Percentiles rank a stretch among this genome's conserved stretches.
phyloP scores from a whole-genome alignment of 2,888 invertebrate species.

The Drosophila pseudotalamancana region DNA sequence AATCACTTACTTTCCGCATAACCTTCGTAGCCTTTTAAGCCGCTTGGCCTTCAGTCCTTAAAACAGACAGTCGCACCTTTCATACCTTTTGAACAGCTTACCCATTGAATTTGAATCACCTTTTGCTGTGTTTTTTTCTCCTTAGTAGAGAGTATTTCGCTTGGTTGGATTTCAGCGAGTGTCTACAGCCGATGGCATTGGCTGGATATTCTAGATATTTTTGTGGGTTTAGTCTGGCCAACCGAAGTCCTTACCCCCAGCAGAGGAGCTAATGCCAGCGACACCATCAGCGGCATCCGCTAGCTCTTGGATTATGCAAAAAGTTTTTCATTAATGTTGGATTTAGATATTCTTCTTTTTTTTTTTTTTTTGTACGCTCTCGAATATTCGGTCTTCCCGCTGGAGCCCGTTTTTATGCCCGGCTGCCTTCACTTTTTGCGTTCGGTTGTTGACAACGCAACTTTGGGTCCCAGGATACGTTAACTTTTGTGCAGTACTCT shows the following conservation, averaged over 20 bases:
- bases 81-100: slow-evolving; percentile 17
- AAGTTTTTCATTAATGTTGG: slow-evolving; percentile 83
- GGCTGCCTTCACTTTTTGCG: slow-evolving; percentile 50
- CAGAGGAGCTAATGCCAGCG: not conserved
- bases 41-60: slow-evolving; percentile 59
- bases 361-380: slow-evolving; percentile 77
- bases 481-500: slow-evolving; percentile 67
- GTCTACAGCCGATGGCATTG: slow-evolving; percentile 59
- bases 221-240: slow-evolving; percentile 14
- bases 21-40: slow-evolving; percentile 70
- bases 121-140: slow-evolving; percentile 19
- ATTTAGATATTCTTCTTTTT: slow-evolving; percentile 79
- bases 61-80: slow-evolving; percentile 23
- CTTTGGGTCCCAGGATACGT: slow-evolving; percentile 76
- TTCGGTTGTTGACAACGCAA: slow-evolving; percentile 75
- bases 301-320: slow-evolving; percentile 80
- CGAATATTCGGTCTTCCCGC: slow-evolving; percentile 25
- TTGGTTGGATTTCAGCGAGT: slow-evolving; percentile 43
- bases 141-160: slow-evolving; percentile 39
- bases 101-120: slow-evolving; percentile 66
- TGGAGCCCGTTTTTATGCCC: slow-evolving; percentile 56
- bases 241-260: not conserved
- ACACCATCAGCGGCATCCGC: slow-evolving; percentile 15
- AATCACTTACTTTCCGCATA: slow-evolving; percentile 37
- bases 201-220: slow-evolving; percentile 30